Evolutionary conservation across 2,113 vertebrate species (phyloP), one percentile per base, ranked within the genome.

Genomic region (Felis chaus): DNA sequence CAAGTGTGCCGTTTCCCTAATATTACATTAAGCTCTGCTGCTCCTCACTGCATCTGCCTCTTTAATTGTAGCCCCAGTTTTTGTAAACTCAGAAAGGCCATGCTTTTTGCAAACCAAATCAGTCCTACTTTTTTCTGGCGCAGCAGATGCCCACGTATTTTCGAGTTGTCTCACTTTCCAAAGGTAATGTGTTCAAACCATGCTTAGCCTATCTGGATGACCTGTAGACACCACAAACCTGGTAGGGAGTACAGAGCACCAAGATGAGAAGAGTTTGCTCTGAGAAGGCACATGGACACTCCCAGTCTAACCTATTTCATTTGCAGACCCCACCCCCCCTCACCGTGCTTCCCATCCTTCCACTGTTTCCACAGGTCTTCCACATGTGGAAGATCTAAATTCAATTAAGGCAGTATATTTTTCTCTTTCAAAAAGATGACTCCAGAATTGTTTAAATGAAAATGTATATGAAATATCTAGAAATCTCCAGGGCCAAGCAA

Each of bases 401-500:
- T 94, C 13, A n/a, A 88, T 45, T 45, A 89, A 95, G 66, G n/a
- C 6, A 91, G 33, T 91, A 25, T 41, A 57, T 93, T 96, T 97
- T 94, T 88, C 7, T 79, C 31, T 91, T 89, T 71, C n/a, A 45
- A 61, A 92, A 96, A 94, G 18, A 69, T 39, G 45, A 36, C 29
- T 97, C 41, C 89, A 53, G 93, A 91, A 29, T 91, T 88, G 21
- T 91, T 84, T 89, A 83, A 91, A 73, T 87, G 82, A 93, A 88
- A 76, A 41, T 71, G 45, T 85, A 21, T 78, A 85, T 50, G 31
- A 57, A 88, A 89, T 80, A 85, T 31, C 41, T 92, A 91, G 71
- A 83, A 89, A 89, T 57, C 33, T 85, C 16, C 9, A 66, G 11
- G 18, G 80, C 39, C 21, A 92, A 66, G 14, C 29, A 94, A 94